phyloP scores from a whole-genome alignment of 23 tunicate genomes.

The Corella eumyota region DNA sequence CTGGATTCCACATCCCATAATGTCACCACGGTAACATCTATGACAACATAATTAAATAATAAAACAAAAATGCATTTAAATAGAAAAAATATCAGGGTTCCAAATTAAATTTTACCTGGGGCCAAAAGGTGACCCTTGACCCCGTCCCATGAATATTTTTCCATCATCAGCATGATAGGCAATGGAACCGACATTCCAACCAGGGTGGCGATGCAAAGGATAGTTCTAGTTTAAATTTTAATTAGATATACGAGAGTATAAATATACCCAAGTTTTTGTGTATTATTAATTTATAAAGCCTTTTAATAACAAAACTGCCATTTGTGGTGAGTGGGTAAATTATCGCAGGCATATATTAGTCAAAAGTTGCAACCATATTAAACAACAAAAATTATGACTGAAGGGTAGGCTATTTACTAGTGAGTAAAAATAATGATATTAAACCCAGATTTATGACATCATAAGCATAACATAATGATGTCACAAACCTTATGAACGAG shows the following conservation, averaged over 20 bases:
- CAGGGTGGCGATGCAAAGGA: slow-evolving; percentile 58
- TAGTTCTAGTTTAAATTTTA: slow-evolving; percentile 19
- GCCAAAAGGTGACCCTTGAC: slow-evolving; percentile 54
- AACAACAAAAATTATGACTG: no score
- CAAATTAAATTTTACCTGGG: slow-evolving; percentile 11
- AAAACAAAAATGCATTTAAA: no score
- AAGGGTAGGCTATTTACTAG: no score
- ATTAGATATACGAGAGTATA: background rate
- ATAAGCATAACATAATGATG: no score
- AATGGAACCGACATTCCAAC: slow-evolving; percentile 60
- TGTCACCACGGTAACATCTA: slow-evolving; percentile 55
- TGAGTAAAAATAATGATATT: no score
- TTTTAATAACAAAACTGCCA: no score
- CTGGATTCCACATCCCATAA: slow-evolving; percentile 59
- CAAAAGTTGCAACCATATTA: no score
- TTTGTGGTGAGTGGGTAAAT: no score
- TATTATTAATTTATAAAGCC: no score
- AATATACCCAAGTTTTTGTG: no score
- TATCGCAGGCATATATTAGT: no score
- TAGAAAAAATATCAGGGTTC: background rate
- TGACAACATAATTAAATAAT: background rate
- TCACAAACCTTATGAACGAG: slow-evolving; percentile 59
- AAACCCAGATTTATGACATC: no score
- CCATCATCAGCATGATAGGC: slow-evolving; percentile 81
- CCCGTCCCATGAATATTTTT: slow-evolving; percentile 47